Conservation (phyloP, 2,113 vertebrate species). For the Takifugu flavidus region DNA sequence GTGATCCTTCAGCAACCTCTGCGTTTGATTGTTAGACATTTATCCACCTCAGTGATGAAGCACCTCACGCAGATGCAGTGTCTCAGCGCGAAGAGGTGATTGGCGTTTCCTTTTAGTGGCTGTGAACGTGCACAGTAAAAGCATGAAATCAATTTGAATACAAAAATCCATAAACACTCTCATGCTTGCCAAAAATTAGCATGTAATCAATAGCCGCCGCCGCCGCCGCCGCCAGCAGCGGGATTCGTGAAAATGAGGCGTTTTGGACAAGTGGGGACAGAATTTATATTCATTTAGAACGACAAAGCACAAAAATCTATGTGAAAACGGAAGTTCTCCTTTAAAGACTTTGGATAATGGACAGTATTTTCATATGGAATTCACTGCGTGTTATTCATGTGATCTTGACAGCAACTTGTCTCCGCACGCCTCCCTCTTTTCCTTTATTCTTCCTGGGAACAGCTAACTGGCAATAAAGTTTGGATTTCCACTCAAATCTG, state of each 20-base stretch:
- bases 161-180: conserved; percentile 24
- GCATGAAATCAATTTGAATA: conserved; percentile 24
- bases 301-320: conserved; percentile 31
- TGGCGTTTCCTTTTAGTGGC: background rate
- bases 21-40: background rate
- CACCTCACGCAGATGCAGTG: background rate
- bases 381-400: conserved; percentile 34
- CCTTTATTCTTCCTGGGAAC: conserved; percentile 25
- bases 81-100: background rate
- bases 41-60: conserved; percentile 16
- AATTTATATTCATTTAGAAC: conserved; percentile 35
- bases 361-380: conserved; percentile 36
- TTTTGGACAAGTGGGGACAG: conserved; percentile 18
- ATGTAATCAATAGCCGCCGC: conserved; percentile 28
- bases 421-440: conserved; percentile 18
- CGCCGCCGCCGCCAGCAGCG: background rate
- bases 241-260: conserved; percentile 36
- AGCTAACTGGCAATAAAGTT: conserved; percentile 29
- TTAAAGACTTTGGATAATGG: conserved; percentile 54
- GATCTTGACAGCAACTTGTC: conserved; percentile 51
- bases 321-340: conserved; percentile 22
- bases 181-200: conserved; percentile 21
- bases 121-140: background rate
- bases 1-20: too few relatives aligned
- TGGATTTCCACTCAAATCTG: conserved; percentile 45